Base-by-base conservation (phyloP, 2,888 invertebrate genomes). In the Limenitis camilla region DNA sequence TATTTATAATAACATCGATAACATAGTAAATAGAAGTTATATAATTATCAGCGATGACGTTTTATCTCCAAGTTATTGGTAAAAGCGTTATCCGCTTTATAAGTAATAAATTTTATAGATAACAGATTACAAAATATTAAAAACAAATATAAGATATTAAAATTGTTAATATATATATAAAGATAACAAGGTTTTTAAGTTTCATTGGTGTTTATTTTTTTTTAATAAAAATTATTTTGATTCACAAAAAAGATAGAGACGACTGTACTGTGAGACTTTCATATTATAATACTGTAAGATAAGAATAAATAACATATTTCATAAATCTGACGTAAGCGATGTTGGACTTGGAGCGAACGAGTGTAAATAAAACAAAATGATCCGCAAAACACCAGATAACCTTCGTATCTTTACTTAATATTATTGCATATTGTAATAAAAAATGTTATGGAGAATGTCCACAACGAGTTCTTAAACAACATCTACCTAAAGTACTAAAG, bases 401-500 rank as follows among this genome's bases (percentile, higher is more conserved):
- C 50, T 47, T 33, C 27, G 5, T 53, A 53, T 53, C 50, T 39
- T 28, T 19, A 19, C 32, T 49, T 49, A 45, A 53, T 49, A 29
- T 9, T n/a, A n/a, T n/a, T n/a, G n/a, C n/a, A n/a, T n/a, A n/a
- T n/a, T n/a, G n/a, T n/a, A n/a, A n/a, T n/a, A n/a, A n/a, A n/a
- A n/a, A n/a, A n/a, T n/a, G n/a, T n/a, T n/a, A n/a, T n/a, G n/a
- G n/a, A n/a, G n/a, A n/a, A n/a, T n/a, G n/a, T n/a, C n/a, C n/a
- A n/a, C n/a, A n/a, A n/a, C n/a, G n/a, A n/a, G n/a, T n/a, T n/a
- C n/a, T n/a, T n/a, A n/a, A n/a, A n/a, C n/a, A n/a, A n/a, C n/a
- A n/a, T n/a, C n/a, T n/a, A n/a, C n/a, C n/a, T n/a, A n/a, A n/a
- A n/a, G n/a, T n/a, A n/a, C n/a, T n/a, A n/a, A n/a, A n/a, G n/a